Conservation (phyloP, 1,140 invertebrate species). For the Brachionus koreanus region DNA sequence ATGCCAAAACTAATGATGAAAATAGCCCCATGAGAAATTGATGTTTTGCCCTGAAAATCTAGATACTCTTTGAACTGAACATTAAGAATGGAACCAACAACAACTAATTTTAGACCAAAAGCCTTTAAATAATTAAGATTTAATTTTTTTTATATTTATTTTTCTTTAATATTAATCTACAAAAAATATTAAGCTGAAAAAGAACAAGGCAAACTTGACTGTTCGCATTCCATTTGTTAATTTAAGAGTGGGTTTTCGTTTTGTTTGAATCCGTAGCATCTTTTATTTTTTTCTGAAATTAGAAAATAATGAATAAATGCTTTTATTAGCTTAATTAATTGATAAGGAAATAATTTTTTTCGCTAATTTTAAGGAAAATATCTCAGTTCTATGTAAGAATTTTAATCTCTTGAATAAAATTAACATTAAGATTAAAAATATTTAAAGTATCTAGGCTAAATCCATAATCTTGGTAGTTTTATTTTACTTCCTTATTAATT, state of each 20-base stretch:
- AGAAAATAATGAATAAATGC: neutral
- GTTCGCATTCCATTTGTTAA: slow-evolving; percentile 36
- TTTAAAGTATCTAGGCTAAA: neutral
- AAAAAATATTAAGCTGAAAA: slow-evolving; percentile 8
- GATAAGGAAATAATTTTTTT: neutral
- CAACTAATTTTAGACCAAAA: slow-evolving; percentile 18
- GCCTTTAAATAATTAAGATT: neutral
- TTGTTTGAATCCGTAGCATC: slow-evolving; percentile 13
- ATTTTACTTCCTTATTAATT: neutral
- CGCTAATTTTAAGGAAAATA: neutral
- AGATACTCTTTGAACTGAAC: slow-evolving; percentile 41
- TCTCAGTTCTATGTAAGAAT: neutral
- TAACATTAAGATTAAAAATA: neutral
- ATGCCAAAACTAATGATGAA: slow-evolving; percentile 25
- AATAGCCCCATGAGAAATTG: slow-evolving; percentile 31
- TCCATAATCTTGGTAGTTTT: neutral
- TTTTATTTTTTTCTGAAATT: neutral
- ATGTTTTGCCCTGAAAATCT: slow-evolving; percentile 43
- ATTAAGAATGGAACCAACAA: slow-evolving; percentile 29
- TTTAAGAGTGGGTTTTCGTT: neutral
- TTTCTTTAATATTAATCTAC: neutral
- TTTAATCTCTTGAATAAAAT: neutral
- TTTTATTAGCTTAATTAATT: neutral
- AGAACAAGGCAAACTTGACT: slow-evolving; percentile 22
- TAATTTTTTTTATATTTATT: neutral